These are phyloP conservation scores for Megaptera novaeangliae DNA, from an alignment of 2,113 vertebrate species.

Conservation along the genomic window DNA sequence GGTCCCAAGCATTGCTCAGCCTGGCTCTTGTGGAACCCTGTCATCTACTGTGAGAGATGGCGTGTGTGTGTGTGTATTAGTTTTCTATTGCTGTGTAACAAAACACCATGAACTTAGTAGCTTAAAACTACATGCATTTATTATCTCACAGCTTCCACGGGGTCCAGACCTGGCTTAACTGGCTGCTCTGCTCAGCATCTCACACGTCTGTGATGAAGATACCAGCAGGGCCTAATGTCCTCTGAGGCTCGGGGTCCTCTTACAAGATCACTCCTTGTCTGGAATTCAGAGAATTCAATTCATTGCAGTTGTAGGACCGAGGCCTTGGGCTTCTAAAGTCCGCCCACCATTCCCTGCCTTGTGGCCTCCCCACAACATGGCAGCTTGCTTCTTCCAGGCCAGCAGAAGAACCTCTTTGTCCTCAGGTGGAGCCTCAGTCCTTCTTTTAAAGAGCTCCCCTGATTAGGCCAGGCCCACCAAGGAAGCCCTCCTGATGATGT, in stretches of 20 bases:
- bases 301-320: not conserved
- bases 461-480: not conserved
- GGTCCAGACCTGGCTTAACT: not conserved
- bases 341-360: not conserved
- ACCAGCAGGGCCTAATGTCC: too few species aligned
- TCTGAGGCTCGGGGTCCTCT: not conserved
- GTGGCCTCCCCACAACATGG: not conserved
- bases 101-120: not conserved
- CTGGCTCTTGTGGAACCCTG: not conserved
- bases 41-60: too few species aligned
- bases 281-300: not conserved
- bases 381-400: not conserved
- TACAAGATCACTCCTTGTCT: not conserved
- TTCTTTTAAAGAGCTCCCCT: not conserved
- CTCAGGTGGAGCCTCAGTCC: not conserved
- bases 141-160: not conserved
- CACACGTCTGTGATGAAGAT: not conserved
- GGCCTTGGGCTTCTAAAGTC: not conserved
- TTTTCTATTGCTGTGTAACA: not conserved
- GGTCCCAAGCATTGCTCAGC: not conserved
- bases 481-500: not conserved
- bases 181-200: not conserved
- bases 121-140: not conserved
- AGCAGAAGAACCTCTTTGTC: not conserved
- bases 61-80: not conserved